These are phyloP conservation scores for Calosoma granatense DNA, from an alignment of 1,140 invertebrate species.

Conservation along the genomic window DNA sequence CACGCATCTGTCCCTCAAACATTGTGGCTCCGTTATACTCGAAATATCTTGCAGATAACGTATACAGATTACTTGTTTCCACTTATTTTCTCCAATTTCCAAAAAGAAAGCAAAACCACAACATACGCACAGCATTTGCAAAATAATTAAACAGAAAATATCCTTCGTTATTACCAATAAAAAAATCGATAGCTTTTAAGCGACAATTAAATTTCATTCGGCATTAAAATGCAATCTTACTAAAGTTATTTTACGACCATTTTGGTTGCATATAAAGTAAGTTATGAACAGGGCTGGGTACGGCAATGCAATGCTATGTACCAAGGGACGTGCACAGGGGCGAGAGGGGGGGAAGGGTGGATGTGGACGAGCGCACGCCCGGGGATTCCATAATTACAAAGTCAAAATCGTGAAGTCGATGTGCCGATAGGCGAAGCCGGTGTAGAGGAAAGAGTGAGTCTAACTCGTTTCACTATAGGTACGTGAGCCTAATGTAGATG, in stretches of 20 bases:
- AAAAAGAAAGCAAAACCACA: too few relatives aligned
- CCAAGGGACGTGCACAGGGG: not conserved
- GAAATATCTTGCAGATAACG: too few relatives aligned
- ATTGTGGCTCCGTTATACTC: too few relatives aligned
- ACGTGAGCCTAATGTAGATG: slow-evolving; percentile 1
- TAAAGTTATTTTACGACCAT: slow-evolving; percentile 4
- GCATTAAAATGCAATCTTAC: not conserved
- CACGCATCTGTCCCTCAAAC: not conserved
- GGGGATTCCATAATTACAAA: slow-evolving; percentile 8
- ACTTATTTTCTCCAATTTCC: too few relatives aligned
- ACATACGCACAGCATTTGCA: not conserved
- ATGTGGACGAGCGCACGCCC: not conserved
- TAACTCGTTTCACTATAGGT: not conserved
- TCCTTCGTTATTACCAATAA: not conserved
- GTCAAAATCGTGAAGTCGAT: slow-evolving; percentile 7
- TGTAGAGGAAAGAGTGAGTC: not conserved
- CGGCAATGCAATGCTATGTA: too few relatives aligned
- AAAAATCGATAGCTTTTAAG: not conserved
- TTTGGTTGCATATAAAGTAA: slow-evolving; percentile 2
- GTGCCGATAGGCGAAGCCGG: not conserved
- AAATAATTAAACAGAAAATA: not conserved
- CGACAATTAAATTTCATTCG: not conserved
- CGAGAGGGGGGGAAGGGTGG: not conserved
- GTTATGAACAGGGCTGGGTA: not conserved
- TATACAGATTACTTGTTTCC: too few relatives aligned